Percentiles rank a stretch among this genome's conserved stretches.
These are phyloP conservation scores for Remorina albescens DNA, from an alignment of 2,797 vertebrate genomes.

Conservation along the genomic window DNA sequence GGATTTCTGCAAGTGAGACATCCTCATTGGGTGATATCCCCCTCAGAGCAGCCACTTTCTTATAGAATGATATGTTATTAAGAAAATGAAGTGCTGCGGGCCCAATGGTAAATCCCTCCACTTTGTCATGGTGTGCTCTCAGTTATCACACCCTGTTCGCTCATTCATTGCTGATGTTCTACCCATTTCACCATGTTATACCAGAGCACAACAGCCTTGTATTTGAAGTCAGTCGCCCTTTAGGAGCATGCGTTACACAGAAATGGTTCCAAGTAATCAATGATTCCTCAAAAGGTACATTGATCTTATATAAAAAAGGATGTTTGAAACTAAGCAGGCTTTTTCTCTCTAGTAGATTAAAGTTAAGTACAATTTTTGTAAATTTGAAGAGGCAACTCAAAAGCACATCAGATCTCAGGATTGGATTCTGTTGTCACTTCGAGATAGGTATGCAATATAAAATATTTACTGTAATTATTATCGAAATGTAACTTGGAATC, in stretches of 20 bases:
- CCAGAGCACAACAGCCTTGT: conserved; percentile 54
- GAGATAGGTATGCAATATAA: neutral
- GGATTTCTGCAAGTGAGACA: conserved; percentile 82
- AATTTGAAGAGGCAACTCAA: conserved; percentile 5
- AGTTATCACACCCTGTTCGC: conserved; percentile 76
- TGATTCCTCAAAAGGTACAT: conserved; percentile 93
- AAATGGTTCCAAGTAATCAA: conserved; percentile 93
- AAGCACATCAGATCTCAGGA: conserved; percentile 2
- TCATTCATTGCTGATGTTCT: conserved; percentile 76
- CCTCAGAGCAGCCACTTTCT: conserved; percentile 77
- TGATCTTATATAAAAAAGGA: conserved; percentile 83
- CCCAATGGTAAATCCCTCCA: conserved; percentile 84
- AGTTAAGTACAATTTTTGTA: conserved; percentile 17
- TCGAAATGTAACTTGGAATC: neutral
- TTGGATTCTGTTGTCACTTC: neutral
- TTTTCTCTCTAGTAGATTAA: conserved; percentile 51
- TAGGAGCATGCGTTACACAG: conserved; percentile 86
- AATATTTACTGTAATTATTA: conserved; percentile 10
- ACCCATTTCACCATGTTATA: conserved; percentile 64
- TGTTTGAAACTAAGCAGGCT: conserved; percentile 86
- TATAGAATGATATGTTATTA: conserved; percentile 86
- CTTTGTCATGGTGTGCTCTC: conserved; percentile 83
- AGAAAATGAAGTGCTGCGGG: conserved; percentile 86
- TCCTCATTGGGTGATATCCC: conserved; percentile 80
- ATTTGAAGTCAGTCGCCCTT: conserved; percentile 85